Evolutionary conservation across 1,140 invertebrate genomes (phyloP).

Genomic region (Hirudo medicinalis): DNA sequence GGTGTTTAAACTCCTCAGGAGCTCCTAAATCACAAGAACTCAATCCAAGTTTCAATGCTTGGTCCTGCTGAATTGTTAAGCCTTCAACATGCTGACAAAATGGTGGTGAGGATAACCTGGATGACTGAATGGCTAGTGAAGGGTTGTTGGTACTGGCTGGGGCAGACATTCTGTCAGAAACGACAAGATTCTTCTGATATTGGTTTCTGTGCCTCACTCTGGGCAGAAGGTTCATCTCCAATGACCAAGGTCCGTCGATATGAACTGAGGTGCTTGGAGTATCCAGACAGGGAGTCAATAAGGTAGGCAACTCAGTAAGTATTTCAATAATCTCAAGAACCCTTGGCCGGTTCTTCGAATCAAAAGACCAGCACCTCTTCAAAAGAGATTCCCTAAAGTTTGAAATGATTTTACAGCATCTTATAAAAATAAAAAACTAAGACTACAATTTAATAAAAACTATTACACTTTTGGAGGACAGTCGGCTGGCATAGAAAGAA

Average conservation of each 20-base stretch:
- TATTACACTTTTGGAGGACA: conserved; percentile 63
- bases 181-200: conserved; percentile 12
- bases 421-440: conserved; percentile 3
- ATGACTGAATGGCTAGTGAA: background rate
- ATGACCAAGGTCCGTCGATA: conserved; percentile 47
- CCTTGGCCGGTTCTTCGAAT: conserved; percentile 55
- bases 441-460: background rate
- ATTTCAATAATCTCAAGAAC: conserved; percentile 65
- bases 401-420: background rate
- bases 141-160: background rate
- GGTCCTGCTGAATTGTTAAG: no score
- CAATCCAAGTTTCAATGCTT: background rate
- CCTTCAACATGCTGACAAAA: background rate
- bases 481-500: conserved; percentile 55
- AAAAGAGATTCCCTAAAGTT: conserved; percentile 54
- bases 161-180: background rate
- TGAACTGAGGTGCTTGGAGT: conserved; percentile 58
- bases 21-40: background rate
- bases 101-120: background rate
- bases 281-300: conserved; percentile 64
- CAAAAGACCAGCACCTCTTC: conserved; percentile 60
- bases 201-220: conserved; percentile 18
- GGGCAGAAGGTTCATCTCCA: conserved; percentile 40
- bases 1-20: background rate
- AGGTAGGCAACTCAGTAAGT: conserved; percentile 58